A percentile compares a stretch with the other conserved stretches of the same genome.
These are phyloP conservation scores for Hipposideros larvatus DNA, from an alignment of 2,797 vertebrate species.

Conservation along the genomic window DNA sequence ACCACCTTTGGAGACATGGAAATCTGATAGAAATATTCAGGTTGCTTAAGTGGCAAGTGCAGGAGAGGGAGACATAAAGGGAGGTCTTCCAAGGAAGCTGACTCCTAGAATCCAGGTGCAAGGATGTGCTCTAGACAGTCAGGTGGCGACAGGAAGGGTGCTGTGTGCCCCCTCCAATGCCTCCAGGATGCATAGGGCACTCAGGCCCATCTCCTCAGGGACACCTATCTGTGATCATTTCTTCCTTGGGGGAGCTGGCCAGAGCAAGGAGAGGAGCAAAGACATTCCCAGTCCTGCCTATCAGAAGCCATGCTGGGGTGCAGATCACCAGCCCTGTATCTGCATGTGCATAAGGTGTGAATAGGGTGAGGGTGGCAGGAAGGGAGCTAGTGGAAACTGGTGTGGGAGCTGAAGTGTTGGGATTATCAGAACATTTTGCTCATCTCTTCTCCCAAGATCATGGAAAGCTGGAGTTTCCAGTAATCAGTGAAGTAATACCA, in stretches of 20 bases:
- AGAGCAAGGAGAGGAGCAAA: background rate
- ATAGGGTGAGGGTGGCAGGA: background rate
- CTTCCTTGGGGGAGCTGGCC: background rate
- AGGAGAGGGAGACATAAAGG: conserved; percentile 68
- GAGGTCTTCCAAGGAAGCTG: conserved; percentile 64
- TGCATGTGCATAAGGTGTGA: accelerated
- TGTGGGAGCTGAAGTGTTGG: background rate
- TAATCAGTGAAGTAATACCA: background rate
- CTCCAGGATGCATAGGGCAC: background rate
- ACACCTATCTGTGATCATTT: background rate
- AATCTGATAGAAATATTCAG: conserved; percentile 77
- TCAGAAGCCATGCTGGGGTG: background rate
- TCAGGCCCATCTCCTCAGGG: background rate
- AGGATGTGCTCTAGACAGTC: background rate
- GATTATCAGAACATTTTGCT: background rate
- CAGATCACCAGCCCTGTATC: background rate
- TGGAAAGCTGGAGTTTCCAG: background rate
- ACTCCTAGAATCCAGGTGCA: conserved; percentile 37
- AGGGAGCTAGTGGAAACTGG: background rate
- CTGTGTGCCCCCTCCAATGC: no score
- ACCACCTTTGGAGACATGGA: conserved; percentile 68
- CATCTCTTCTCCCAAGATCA: background rate
- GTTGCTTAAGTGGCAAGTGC: conserved; percentile 58
- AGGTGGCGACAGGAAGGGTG: background rate
- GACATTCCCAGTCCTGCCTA: background rate